Evolutionary conservation across 2,797 vertebrate genomes (phyloP).

Genomic region (Spondyliosoma cantharus): DNA sequence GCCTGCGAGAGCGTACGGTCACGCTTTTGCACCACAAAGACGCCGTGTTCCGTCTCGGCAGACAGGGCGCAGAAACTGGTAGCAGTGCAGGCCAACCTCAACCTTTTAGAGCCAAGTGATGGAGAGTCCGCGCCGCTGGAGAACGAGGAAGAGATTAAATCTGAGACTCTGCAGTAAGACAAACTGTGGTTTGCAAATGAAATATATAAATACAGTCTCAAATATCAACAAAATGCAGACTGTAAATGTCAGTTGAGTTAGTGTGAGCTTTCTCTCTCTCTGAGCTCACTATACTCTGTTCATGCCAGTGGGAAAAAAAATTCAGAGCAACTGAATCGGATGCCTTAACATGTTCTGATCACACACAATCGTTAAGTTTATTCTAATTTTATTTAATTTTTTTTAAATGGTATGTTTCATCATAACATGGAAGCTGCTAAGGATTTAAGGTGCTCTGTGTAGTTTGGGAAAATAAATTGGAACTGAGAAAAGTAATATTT

Average conservation of each 20-base stretch:
- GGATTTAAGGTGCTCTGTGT: too few species aligned
- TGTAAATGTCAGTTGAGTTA: not conserved
- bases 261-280: not conserved
- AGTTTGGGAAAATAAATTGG: too few species aligned
- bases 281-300: conserved; percentile 10
- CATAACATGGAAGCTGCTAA: too few species aligned
- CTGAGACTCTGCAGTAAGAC: conserved; percentile 39
- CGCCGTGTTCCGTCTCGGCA: conserved; percentile 29
- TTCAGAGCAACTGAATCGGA: not conserved
- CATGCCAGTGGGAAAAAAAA: not conserved
- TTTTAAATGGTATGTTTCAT: not conserved
- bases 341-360: not conserved
- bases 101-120: conserved; percentile 54
- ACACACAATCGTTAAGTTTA: not conserved
- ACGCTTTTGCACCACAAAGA: conserved; percentile 14
- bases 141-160: conserved; percentile 60
- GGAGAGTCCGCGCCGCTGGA: conserved; percentile 39
- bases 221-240: not conserved
- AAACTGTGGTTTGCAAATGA: not conserved
- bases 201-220: not conserved
- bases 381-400: not conserved
- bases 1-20: conserved; percentile 48
- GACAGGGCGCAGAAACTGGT: conserved; percentile 56
- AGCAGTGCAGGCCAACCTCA: conserved; percentile 58
- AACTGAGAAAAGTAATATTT: too few species aligned